A percentile compares a stretch with the other conserved stretches of the same genome.
Evolutionary conservation across 2,888 invertebrate genomes (phyloP).

Genomic region (Coelinius sp.): DNA sequence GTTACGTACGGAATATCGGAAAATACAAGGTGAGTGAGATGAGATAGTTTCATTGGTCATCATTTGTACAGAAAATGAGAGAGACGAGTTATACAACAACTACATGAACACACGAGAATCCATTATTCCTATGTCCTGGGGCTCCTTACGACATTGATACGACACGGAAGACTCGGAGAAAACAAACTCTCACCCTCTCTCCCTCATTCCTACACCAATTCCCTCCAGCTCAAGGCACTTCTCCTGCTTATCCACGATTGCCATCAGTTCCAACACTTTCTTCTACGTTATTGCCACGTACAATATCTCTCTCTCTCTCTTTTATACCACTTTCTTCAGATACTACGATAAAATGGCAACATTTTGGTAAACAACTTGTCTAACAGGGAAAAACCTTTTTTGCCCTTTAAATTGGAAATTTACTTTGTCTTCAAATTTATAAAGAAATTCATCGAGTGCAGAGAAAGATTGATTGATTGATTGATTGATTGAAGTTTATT

Average conservation of each 20-base stretch:
- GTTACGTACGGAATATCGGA: constrained; percentile 67
- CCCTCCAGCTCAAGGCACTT: neutral
- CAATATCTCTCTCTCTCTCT: neutral
- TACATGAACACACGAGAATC: constrained; percentile 21
- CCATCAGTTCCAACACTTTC: constrained; percentile 16
- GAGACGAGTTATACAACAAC: neutral
- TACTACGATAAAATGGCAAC: neutral
- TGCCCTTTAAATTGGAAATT: neutral
- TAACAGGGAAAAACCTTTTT: neutral
- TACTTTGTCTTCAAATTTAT: too few species aligned
- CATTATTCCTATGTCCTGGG: constrained; percentile 35
- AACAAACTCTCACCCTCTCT: constrained; percentile 36
- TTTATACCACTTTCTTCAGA: constrained; percentile 5
- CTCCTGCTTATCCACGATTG: constrained; percentile 11
- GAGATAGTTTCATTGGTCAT: constrained; percentile 19
- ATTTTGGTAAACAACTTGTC: neutral
- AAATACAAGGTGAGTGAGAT: constrained; percentile 63
- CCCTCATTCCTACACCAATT: constrained; percentile 8
- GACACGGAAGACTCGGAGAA: constrained; percentile 27
- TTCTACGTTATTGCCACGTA: neutral
- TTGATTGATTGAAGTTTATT: too few species aligned
- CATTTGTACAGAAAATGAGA: constrained; percentile 29
- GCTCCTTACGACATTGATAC: constrained; percentile 31
- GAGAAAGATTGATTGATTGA: too few species aligned
- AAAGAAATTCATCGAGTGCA: too few species aligned